Base-by-base conservation (phyloP, 2,888 invertebrate species). In the Drosophila putrida region DNA sequence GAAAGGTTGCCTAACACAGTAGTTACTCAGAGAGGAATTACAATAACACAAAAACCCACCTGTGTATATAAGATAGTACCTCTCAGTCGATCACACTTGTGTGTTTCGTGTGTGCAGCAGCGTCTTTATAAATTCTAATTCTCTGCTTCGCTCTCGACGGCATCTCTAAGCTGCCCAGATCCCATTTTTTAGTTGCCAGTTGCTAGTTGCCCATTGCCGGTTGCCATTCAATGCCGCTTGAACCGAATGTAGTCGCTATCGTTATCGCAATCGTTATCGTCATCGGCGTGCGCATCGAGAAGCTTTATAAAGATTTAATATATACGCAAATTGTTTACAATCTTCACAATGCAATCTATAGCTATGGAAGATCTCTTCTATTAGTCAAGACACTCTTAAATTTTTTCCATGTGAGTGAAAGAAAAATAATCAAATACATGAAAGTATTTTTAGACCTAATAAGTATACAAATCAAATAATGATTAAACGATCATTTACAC, bases 151-250 rank as follows among this genome's bases (percentile, higher is more conserved):
- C 60, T 54, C 51, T 65, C 39, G n/a, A 13, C 27, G 53, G 60
- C 54, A 60, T 60, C 55, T 71, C 49, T 54, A 55, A 69, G 60
- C 63, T 57, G 35, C 35, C 25, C 44, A 46, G 9, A 33, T 69
- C 43, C 43, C 66, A 67, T 69, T 74, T 67, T 58, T 62, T 67
- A 62, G 61, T 62, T 57, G 77, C 66, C 46, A 63, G 66, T 73
- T 70, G 67, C 54, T 62, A 47, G 49, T 33, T 63, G 66, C 54
- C 73, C 59, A 61, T 66, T 58, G 77, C 68, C 77, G 63, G 64
- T 61, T 43, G 69, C 13, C 53, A 41, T 33, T 75, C 73, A 69
- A 61, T 60, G 65, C 25, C 69, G 82, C 69, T 64, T 11, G 46
- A 57, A 43, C 39, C 9, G 6, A 20, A 6, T 28, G 57, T 65